Evolutionary conservation across 1,140 invertebrate genomes (phyloP), one percentile per base, ranked within the genome.

Genomic region (Frieseomelitta varia): DNA sequence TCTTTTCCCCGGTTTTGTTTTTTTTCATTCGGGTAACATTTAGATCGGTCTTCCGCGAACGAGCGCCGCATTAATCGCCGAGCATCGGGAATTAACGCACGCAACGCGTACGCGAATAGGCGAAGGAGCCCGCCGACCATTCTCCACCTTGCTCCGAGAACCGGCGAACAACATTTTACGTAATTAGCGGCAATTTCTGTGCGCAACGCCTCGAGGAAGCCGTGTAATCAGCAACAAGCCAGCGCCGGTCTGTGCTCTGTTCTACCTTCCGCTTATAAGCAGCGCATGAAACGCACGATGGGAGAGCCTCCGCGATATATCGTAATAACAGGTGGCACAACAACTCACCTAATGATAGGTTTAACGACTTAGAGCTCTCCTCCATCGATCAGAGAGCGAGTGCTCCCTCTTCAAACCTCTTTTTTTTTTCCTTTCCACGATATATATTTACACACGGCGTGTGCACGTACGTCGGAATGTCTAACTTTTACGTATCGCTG

Each of bases 261-360:
- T 47, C 39, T 47, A n/a, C 58, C 65, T 87, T 87, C 81, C 58
- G 81, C 8, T 74, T 71, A 61, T 58, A 69, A 84, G 85, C 81
- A 15, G 30, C 39, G 61, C 75, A 61, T 73, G 67, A 81, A 74
- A 67, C 34, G 55, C 39, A 47, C 53, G 39, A 84, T 83, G 85
- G 69, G n/a, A 79, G 68, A 27, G 58, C 58, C 63, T 39, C n/a
- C 19, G 72, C 81, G 67, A 79, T 85, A 34, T 77, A 77, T 86
- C 80, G 72, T 71, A 88, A 89, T 86, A 76, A 85, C 79, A 88
- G 71, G 83, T 88, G 80, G 27, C 56, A 82, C 74, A 55, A 39
- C 77, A 53, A 74, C 56, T 58, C 63, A 24, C 56, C 81, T 88
- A 88, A 89, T 86, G 76, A 84, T 68, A 79, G 80, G 81, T 63